Base-by-base conservation (phyloP, 2,888 invertebrate species). In the Acronicta aceris region DNA sequence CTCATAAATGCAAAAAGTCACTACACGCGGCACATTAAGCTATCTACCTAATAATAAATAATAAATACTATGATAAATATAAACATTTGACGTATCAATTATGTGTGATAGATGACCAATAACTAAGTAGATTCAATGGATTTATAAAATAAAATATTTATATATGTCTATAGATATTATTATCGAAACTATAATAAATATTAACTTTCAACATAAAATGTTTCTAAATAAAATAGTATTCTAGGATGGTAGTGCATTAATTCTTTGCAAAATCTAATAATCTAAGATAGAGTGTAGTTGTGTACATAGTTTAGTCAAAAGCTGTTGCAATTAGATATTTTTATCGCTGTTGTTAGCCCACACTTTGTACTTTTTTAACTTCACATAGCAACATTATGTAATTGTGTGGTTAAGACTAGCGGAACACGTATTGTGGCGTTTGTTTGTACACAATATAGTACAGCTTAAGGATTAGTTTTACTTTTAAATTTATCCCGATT, bases 91-190 rank as follows among this genome's bases (percentile, higher is more conserved):
- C 83, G 85, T 89, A 88, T 90, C 89, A 91, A 88, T 89, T 88
- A 85, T 85, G 89, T 90, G 91, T 92, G 90, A 91, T 92, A 92
- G 91, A 87, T 87, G 91, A 93, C 92, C 91, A 92, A 90, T 86
- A 87, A 84, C 81, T 82, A 81, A 82, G 79, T 86, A 87, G 82
- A 80, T 76, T 76, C 76, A 78, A 78, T 82, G 79, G 76, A 83
- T 78, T 81, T 76, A 78, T 74, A 63, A 59, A 77, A 77, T 66
- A 69, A 74, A 71, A 71, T 71, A 78, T 72, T 70, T 79, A 78
- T 78, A 81, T 80, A 77, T 48, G 27, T 66, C 71, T 74, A 62
- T 71, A 71, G 64, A 69, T 70, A 70, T 76, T 66, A 61, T 66
- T 69, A 64, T 17, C 33, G 40, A 67, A 59, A 47, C 43, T 71